These are phyloP conservation scores for Atta texana DNA, from an alignment of 1,140 invertebrate species.

Conservation along the genomic window DNA sequence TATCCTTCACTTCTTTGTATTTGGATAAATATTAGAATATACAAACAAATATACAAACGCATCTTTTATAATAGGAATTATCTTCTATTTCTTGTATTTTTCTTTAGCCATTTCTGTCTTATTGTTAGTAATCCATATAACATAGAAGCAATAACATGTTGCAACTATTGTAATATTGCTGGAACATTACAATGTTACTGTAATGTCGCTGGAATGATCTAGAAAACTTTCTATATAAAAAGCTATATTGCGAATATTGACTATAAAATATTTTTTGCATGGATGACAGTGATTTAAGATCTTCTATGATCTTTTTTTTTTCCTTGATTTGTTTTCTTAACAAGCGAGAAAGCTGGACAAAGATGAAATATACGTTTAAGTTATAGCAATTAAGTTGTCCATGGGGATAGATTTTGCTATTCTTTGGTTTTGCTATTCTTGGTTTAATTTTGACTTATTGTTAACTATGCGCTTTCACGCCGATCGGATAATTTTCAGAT, in stretches of 20 bases:
- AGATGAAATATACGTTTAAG: constrained; percentile 32
- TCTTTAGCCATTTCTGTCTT: not conserved
- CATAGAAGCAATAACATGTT: too few species aligned
- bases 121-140: not conserved
- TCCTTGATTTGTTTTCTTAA: constrained; percentile 70
- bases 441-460: too few species aligned
- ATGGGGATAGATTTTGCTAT: constrained; percentile 54
- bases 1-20: not conserved
- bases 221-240: too few species aligned
- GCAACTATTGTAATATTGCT: too few species aligned
- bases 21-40: not conserved
- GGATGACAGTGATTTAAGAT: constrained; percentile 75
- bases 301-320: constrained; percentile 49
- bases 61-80: not conserved
- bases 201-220: too few species aligned
- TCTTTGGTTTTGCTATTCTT: too few species aligned
- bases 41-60: not conserved
- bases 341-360: constrained; percentile 37
- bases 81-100: not conserved
- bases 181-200: too few species aligned
- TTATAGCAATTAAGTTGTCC: constrained; percentile 76
- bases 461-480: constrained; percentile 13
- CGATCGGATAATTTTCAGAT: constrained; percentile 42
- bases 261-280: constrained; percentile 66
- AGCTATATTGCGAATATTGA: not conserved